Base-by-base conservation (phyloP, 2,888 invertebrate genomes). In the Melanostoma mellinum region DNA sequence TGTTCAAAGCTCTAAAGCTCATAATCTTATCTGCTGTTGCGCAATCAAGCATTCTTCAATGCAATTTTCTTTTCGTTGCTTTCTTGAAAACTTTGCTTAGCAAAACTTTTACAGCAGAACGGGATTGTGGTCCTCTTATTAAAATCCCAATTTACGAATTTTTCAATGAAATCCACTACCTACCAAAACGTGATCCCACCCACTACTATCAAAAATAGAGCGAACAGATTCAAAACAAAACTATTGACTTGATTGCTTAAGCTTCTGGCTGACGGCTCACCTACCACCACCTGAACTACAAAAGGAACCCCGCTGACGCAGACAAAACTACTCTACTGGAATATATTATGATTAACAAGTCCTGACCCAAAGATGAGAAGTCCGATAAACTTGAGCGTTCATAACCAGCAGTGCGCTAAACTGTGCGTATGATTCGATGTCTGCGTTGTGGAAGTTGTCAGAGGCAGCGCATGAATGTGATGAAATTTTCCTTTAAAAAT, bases 291-390 rank as follows among this genome's bases (percentile, higher is more conserved):
- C 65, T 58, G 68, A 77, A 61, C 58, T 42, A 40, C 44, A 77
- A 65, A 55, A 63, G 79, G 67, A 58, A 74, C 79, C 84, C 84
- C 67, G 84, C 79, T 79, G 84, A 74, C 79, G 55, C 46, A 84
- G 79, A 74, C 84, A 65, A 65, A 79, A 71, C 73, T 74, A 67
- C 63, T 69, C 58, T 40, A 60, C 79, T 56, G 58, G 20, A 79
- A 71, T 75, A 67, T 58, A 68, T 74, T 65, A 74, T 53, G 52
- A 55, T 77, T 69, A 69, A 79, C 79, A 84, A 84, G 74, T 79
- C 84, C 74, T 79, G 84, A 84, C 84, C 84, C 79, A 84, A 71
- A 84, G 84, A 84, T 84, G 84, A 71, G 63, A 79, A 60, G 55
- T 79, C 44, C 56, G 82, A 82, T 82, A 82, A 82, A 73, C 73